Evolutionary conservation across 1,140 invertebrate genomes (phyloP), one percentile per base, ranked within the genome.

Genomic region (Oreohelix idahoensis): DNA sequence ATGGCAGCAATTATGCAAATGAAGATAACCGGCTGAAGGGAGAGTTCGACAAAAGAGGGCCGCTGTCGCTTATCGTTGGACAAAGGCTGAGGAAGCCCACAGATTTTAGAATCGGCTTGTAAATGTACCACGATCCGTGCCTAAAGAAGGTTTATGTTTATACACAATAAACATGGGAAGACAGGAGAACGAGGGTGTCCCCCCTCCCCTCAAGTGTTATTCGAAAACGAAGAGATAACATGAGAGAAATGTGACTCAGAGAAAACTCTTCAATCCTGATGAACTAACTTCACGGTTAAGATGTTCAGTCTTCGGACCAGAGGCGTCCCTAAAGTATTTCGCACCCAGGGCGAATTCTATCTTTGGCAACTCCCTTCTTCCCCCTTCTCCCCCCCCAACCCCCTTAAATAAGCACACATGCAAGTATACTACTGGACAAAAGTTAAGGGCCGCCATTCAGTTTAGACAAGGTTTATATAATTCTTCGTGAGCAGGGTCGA

Each of bases 1-100:
- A 76, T 45, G 74, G 74, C 45, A 73, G 74, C 42, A 76, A 76
- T 76, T 76, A 76, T 76, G 74, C 71, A 73, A 73, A 73, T 73
- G 71, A 32, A 26, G 45, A 76, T 45, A 76, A 76, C 74, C 63
- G 45, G 42, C 45, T 51, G 74, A 35, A 66, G 42, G 26, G 45
- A 76, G 71, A 73, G 42, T 23, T 26, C 23, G 17, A 73, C 71
- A 73, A 73, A 73, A 26, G 36, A 38, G 11, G 42, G 74, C 38
- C 29, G 13, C 2, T 32, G 23, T 1, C 17, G 38, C n/a, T 29
- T 76, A 76, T 51, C 74, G 20, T 1, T 35, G 74, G 45, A 76
- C 74, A 76, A 76, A 76, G 32, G 42, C 38, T 26, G 32, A 76
- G 32, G 29, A 76, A 76, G 53, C 42, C 10, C 29, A 49, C n/a